Base-by-base conservation (phyloP, 2,797 vertebrate species). In the Lutra lutra region DNA sequence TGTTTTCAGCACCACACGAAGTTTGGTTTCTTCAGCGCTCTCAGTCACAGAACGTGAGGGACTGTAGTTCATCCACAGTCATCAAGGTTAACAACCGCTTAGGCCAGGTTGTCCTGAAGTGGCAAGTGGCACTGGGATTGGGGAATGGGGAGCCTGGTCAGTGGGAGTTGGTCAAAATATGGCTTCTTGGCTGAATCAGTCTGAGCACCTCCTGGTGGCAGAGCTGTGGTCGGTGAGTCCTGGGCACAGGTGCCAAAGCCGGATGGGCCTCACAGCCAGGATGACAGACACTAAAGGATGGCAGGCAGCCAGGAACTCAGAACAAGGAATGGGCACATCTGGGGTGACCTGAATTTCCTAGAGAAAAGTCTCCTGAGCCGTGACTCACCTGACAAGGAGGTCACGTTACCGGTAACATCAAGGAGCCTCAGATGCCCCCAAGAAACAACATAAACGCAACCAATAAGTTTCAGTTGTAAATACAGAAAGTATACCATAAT, bases 81-180 rank as follows among this genome's bases (percentile, higher is more conserved):
- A 15, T 46, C 32, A 32, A 82, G 35, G 25, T 48, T 51, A 79
- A 17, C 18, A 32, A 6, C 40, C 3, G 0, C 73, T 86, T 32
- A 7, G 21, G 17, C 75, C 92, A 60, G 27, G 35, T 12, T 25
- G 12, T 29, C 32, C 43, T 2, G 35, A 70, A 70, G n/a, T 17
- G 48, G 66, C 6, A 70, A 0, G 48, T 17, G 58, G 73, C 4
- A 2, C 0, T 18, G 43, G 12, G n/a, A 23, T 13, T 29, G 17
- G n/a, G n/a, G 40, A 11, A 4, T 12, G 10, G 29, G 11, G 35
- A 70, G 32, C 27, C 62, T 0, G 21, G 56, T 58, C 56, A 58
- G 56, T 27, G 17, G 64, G 35, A 73, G 58, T 17, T 4, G 20
- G 17, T 23, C 43, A 40, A 35, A 70, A 43, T 2, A 79, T 4